A percentile compares a stretch with the other conserved stretches of the same genome.
phyloP scores from a whole-genome alignment of 2,888 invertebrate species.

The Lasioglossum lativentre region DNA sequence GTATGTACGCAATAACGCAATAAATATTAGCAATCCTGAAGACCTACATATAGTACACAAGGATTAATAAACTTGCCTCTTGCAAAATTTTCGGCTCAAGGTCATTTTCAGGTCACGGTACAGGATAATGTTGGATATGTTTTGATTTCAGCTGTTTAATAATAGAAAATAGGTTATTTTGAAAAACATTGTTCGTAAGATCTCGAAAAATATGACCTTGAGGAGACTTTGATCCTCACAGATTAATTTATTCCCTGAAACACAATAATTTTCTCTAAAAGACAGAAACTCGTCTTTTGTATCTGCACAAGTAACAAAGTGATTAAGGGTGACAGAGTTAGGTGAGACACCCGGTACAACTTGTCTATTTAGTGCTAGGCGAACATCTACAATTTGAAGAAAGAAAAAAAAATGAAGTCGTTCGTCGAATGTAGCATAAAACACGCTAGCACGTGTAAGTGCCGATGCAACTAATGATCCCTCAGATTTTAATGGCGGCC shows the following conservation, averaged over 20 bases:
- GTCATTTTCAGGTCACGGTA: no score
- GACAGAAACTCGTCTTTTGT: neutral
- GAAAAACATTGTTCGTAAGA: neutral
- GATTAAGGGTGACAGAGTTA: neutral
- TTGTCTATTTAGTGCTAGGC: neutral
- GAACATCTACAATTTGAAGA: neutral
- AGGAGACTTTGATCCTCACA: no score
- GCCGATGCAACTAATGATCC: neutral
- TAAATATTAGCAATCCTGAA: no score
- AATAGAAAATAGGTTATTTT: no score
- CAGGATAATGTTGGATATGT: no score
- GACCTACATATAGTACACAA: no score
- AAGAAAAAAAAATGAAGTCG: neutral
- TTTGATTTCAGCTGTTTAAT: no score
- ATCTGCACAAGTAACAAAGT: neutral
- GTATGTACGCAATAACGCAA: no score
- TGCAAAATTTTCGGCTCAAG: no score
- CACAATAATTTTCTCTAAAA: neutral
- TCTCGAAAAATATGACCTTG: no score
- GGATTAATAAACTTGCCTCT: no score
- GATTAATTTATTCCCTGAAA: no score
- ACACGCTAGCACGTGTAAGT: neutral
- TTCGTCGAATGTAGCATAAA: neutral
- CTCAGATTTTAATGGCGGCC: neutral
- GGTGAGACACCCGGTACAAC: neutral